phyloP scores from a whole-genome alignment of 2,888 invertebrate genomes.

The Sminthurides aquaticus region DNA sequence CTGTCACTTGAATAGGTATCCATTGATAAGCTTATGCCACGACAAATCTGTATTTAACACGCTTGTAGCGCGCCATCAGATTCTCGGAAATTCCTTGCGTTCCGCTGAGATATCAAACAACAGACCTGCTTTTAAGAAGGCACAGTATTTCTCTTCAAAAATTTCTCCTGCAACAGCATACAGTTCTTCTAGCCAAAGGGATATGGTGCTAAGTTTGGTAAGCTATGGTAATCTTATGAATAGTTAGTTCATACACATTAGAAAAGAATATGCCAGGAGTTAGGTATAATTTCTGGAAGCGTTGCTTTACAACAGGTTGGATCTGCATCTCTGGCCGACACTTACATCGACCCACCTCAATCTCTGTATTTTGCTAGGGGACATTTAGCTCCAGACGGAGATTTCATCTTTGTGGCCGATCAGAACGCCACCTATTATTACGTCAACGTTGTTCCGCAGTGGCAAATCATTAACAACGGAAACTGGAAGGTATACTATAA shows the following conservation, averaged over 20 bases:
- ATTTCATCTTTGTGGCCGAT: constrained; percentile 41
- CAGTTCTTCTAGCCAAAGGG: constrained; percentile 27
- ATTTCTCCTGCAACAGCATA: constrained; percentile 32
- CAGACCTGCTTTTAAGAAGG: constrained; percentile 37
- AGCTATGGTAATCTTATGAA: too few relatives aligned
- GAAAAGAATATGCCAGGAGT: background rate
- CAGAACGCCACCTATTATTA: constrained; percentile 44
- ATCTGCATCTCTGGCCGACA: constrained; percentile 26
- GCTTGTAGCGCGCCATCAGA: constrained; percentile 23
- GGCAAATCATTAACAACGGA: constrained; percentile 44
- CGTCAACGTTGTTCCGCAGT: constrained; percentile 43
- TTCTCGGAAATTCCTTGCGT: constrained; percentile 31
- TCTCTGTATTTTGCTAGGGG: constrained; percentile 42
- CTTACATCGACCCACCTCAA: constrained; percentile 30
- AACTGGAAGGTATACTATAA: constrained; percentile 44
- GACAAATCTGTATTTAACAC: constrained; percentile 26
- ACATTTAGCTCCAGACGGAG: constrained; percentile 44
- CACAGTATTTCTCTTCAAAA: constrained; percentile 26
- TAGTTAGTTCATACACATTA: too few relatives aligned
- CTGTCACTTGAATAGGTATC: too few relatives aligned
- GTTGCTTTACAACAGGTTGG: constrained; percentile 33
- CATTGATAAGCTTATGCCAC: constrained; percentile 36
- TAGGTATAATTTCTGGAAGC: background rate
- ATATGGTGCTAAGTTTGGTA: constrained; percentile 27
- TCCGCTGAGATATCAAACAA: constrained; percentile 33